Percentiles rank a stretch among this genome's conserved stretches.
Conservation (phyloP, 2,113 vertebrate genomes). For the Thryonomys swinderianus region DNA sequence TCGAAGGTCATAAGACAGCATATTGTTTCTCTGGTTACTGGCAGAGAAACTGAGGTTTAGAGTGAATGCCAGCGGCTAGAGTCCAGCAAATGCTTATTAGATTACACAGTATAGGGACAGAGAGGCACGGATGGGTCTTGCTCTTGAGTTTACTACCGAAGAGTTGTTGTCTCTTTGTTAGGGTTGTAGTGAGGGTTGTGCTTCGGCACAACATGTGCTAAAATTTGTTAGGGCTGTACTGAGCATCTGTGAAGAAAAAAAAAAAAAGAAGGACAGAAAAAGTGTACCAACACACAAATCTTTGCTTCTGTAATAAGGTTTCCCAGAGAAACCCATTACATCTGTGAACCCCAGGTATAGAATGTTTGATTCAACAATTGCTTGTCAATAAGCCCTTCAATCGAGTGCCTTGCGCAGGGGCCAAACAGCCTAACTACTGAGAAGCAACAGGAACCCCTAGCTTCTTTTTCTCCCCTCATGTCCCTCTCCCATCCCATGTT, state of each 20-base stretch:
- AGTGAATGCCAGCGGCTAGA: neutral
- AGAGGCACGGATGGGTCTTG: neutral
- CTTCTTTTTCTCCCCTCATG: conserved; percentile 29
- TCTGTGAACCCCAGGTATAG: conserved; percentile 56
- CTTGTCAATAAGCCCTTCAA: conserved; percentile 69
- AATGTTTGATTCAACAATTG: conserved; percentile 59
- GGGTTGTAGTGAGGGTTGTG: conserved; percentile 20
- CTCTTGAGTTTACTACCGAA: neutral
- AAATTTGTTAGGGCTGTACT: conserved; percentile 24
- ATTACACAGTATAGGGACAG: neutral
- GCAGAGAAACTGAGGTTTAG: conserved; percentile 11
- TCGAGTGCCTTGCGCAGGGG: conserved; percentile 54
- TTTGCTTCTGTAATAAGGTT: neutral
- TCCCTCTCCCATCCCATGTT: conserved; percentile 1
- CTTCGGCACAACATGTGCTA: too few relatives aligned
- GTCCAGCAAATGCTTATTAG: neutral
- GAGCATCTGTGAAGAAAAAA: neutral
- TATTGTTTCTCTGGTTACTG: neutral
- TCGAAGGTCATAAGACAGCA: neutral
- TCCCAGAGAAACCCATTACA: neutral
- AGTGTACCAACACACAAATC: neutral
- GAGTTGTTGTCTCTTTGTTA: neutral
- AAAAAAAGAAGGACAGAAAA: neutral
- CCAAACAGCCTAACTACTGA: conserved; percentile 45
- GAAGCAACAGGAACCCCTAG: conserved; percentile 26